Evolutionary conservation across 2,888 invertebrate species (phyloP).

Genomic region (Drosophila antonietae): DNA sequence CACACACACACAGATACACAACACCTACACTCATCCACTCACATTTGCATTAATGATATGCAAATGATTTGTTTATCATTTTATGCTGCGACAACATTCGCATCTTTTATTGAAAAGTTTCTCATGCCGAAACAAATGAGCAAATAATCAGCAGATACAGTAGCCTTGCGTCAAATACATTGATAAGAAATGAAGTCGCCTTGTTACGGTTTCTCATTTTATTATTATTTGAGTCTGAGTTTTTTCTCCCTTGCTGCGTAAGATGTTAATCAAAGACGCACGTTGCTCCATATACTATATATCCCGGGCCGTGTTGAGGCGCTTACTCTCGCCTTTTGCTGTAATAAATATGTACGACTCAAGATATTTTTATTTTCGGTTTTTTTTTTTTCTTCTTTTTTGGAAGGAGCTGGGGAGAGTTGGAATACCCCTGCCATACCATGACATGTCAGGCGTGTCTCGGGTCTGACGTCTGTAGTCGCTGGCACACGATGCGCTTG

Average conservation of each 20-base stretch:
- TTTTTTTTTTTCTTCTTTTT: neutral
- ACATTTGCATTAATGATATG: constrained; percentile 78
- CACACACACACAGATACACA: constrained; percentile 11
- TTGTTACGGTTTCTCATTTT: neutral
- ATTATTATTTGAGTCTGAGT: neutral
- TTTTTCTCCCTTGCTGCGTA: constrained; percentile 8
- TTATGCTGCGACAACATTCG: constrained; percentile 62
- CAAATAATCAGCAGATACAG: constrained; percentile 66
- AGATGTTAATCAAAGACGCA: constrained; percentile 75
- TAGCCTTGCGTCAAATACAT: constrained; percentile 42
- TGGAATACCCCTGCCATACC: constrained; percentile 9
- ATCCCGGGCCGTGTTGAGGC: constrained; percentile 25
- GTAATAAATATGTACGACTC: constrained; percentile 55
- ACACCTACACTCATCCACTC: neutral
- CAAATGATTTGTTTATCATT: constrained; percentile 80
- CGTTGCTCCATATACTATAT: constrained; percentile 48
- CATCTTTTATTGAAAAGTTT: constrained; percentile 74
- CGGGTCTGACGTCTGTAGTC: constrained; percentile 57
- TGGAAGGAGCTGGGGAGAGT: neutral
- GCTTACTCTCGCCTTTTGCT: constrained; percentile 25
- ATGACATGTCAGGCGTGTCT: constrained; percentile 51
- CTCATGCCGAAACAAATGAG: constrained; percentile 60
- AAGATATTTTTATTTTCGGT: constrained; percentile 12
- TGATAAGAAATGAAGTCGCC: constrained; percentile 47
- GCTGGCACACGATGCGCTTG: constrained; percentile 59